Evolutionary conservation across 2,888 invertebrate genomes (phyloP), one percentile per base, ranked within the genome.

Genomic region (Oligia strigilis): DNA sequence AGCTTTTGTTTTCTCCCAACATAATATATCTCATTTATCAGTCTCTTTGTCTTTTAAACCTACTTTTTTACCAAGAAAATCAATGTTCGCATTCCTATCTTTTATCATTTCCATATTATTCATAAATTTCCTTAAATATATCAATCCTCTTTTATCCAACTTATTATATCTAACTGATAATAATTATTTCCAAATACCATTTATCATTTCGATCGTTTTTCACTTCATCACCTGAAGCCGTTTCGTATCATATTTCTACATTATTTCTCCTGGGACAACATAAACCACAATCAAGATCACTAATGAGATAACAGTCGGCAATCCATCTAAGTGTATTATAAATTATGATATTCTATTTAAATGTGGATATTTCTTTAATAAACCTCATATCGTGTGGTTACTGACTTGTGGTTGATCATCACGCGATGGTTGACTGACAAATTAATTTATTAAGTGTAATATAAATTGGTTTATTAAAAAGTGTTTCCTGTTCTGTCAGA

Each of bases 201-300:
- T 81, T 73, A 84, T 84, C 77, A 87, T 11, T 72, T 69, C 62
- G 65, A 58, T 70, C 80, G 64, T 87, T 85, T 83, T 77, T 83
- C 77, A 85, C 66, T 77, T 85, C 81, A 80, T 73, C 87, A 77
- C 87, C 84, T 75, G 77, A 77, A 73, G 81, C 77, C 65, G n/a
- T 87, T 75, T 40, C 4, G 66, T 85, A 84, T 85, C 87, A 87
- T 87, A 85, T 87, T 85, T 84, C 85, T 87, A 66, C 62, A 83
- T 83, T 87, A 87, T 75, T 80, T 87, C 70, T 78, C 73, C 64
- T 77, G n/a, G 60, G 73, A 80, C 81, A 67, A 70, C 77, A 88
- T 81, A 86, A 86, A 80, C 74, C 55, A 85, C 69, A 87, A 82
- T 85, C 82, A 81, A 67, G 82, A 77, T 82, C 77, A 66, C 70